phyloP scores from a whole-genome alignment of 2,888 invertebrate species.

The Drosophila cracens region DNA sequence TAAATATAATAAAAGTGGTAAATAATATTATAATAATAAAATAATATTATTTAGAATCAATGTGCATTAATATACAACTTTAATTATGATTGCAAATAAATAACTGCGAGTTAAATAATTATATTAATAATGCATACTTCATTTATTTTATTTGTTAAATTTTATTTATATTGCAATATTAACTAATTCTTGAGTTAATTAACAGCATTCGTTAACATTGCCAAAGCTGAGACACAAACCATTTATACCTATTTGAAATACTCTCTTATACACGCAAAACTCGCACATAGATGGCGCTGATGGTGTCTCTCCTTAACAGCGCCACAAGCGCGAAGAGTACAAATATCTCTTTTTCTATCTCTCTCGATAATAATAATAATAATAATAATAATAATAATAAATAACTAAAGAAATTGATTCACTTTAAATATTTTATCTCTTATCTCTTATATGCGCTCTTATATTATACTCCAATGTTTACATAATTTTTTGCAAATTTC shows the following conservation, averaged over 20 bases:
- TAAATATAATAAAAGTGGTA: no score
- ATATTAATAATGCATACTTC: no score
- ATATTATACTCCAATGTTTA: not conserved
- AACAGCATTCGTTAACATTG: not conserved
- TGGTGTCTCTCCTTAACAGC: not conserved
- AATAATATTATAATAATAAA: not conserved
- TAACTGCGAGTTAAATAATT: not conserved
- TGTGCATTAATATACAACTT: not conserved
- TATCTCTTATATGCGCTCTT: not conserved
- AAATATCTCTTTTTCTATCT: no score
- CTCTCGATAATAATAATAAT: no score
- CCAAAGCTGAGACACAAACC: conserved; percentile 9
- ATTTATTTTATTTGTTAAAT: not conserved
- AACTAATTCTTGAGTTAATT: not conserved
- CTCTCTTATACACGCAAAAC: conserved; percentile 20
- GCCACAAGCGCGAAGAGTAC: conserved; percentile 4
- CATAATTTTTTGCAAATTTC: not conserved
- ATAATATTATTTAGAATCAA: not conserved
- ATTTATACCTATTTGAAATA: conserved; percentile 12
- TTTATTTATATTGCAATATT: not conserved
- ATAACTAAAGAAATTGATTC: not conserved
- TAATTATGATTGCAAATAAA: not conserved
- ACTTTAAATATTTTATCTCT: not conserved
- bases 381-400: no score
- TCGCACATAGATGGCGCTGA: conserved; percentile 36